Evolutionary conservation across 2,797 vertebrate genomes (phyloP).

Genomic region (Notolepis coatsorum): DNA sequence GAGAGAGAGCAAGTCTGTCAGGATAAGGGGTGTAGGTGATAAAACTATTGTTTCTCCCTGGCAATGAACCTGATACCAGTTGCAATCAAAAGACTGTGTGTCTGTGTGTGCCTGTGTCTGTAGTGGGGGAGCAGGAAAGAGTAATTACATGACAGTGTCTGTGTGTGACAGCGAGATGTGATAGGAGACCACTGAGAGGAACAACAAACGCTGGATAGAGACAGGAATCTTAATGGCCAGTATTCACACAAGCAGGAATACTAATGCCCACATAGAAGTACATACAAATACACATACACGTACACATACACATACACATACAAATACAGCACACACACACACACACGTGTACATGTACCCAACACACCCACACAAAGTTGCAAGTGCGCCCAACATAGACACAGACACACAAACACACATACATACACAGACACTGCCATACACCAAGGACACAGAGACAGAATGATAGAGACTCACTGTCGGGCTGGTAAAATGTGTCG

Average conservation of each 20-base stretch:
- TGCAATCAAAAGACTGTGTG: too few species aligned
- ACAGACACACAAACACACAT: neutral
- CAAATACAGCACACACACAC: constrained; percentile 6
- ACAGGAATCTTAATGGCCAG: constrained; percentile 26
- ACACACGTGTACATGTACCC: neutral
- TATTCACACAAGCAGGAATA: constrained; percentile 25
- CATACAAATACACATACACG: neutral
- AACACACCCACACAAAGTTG: constrained; percentile 12
- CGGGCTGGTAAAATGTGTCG: constrained; percentile 14
- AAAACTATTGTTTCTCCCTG: neutral
- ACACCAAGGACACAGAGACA: constrained; percentile 14
- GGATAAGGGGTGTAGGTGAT: neutral
- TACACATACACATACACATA: constrained; percentile 2
- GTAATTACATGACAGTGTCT: constrained; percentile 48
- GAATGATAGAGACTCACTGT: constrained; percentile 31
- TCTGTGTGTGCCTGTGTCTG: neutral
- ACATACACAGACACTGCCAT: neutral
- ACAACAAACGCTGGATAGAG: constrained; percentile 21
- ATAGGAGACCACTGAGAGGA: constrained; percentile 15
- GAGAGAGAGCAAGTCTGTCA: neutral
- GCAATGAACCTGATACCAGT: too few species aligned
- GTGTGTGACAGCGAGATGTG: constrained; percentile 44
- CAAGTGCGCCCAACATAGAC: neutral
- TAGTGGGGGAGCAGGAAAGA: neutral
- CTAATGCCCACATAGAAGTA: constrained; percentile 17